These are phyloP conservation scores for Nebria salina DNA, from an alignment of 2,888 invertebrate genomes.

Conservation along the genomic window DNA sequence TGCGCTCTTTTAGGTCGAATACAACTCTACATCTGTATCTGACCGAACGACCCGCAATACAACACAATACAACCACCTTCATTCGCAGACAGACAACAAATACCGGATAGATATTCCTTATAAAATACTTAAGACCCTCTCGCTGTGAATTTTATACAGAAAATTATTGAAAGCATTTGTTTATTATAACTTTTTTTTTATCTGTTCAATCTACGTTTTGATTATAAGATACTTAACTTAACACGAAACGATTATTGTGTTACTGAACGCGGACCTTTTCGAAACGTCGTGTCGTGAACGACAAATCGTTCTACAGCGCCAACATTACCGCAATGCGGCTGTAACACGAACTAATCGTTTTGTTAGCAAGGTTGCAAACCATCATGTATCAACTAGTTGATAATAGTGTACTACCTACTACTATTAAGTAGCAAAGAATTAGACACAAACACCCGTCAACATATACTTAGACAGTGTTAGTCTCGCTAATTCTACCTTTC, in stretches of 20 bases:
- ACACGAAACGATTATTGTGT: slow-evolving; percentile 1
- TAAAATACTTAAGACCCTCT: no score
- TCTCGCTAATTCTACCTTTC: neutral
- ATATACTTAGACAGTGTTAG: neutral
- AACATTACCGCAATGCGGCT: neutral
- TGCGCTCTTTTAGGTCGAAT: neutral
- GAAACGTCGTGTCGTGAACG: neutral
- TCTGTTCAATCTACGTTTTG: neutral
- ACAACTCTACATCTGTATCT: no score
- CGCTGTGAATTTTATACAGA: no score
- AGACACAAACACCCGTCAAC: neutral
- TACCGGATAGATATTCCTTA: no score
- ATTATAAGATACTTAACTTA: neutral
- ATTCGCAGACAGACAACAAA: no score
- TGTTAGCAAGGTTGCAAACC: neutral
- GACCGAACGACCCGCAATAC: no score
- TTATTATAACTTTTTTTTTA: no score
- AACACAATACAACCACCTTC: no score
- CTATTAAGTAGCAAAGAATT: neutral
- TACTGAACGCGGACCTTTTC: neutral
- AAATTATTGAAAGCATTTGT: no score
- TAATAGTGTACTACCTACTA: neutral
- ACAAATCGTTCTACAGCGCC: slow-evolving; percentile 1
- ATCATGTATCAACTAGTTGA: neutral
- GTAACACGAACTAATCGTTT: neutral